Percentiles rank a stretch among this genome's conserved stretches.
phyloP scores from a whole-genome alignment of 2,888 invertebrate genomes.

The Morpho deidamia region DNA sequence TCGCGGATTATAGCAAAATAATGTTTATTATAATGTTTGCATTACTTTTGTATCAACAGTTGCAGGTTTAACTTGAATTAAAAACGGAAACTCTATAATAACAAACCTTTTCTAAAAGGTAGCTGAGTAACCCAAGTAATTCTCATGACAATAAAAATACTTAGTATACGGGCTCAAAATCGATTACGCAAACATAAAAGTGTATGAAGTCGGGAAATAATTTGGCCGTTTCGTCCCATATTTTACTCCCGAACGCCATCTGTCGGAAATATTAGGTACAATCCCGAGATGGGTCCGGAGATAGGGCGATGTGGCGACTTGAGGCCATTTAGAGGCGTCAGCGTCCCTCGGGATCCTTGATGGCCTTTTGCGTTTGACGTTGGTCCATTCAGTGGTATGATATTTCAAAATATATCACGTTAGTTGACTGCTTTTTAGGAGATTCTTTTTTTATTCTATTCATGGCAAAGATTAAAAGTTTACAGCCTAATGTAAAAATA shows the following conservation, averaged over 20 bases:
- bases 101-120: too few relatives aligned
- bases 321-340: constrained; percentile 23
- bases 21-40: too few relatives aligned
- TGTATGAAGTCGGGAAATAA: constrained; percentile 5
- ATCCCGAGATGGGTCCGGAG: constrained; percentile 16
- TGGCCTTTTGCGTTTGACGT: background rate
- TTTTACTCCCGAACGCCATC: constrained; percentile 11
- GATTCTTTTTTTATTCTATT: too few relatives aligned
- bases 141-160: too few relatives aligned
- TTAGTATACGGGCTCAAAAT: too few relatives aligned
- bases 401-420: background rate
- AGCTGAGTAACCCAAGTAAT: too few relatives aligned
- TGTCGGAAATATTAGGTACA: constrained; percentile 17
- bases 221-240: constrained; percentile 4
- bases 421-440: background rate
- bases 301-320: constrained; percentile 19
- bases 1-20: too few relatives aligned
- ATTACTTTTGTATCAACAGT: too few relatives aligned
- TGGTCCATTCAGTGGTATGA: background rate
- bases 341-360: constrained; percentile 10
- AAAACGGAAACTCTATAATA: too few relatives aligned
- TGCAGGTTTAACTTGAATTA: too few relatives aligned
- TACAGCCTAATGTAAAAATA: too few relatives aligned
- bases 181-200: background rate
- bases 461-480: too few relatives aligned